Evolutionary conservation across 1,140 invertebrate species (phyloP).

Genomic region (Mycetomoellerius zeteki): DNA sequence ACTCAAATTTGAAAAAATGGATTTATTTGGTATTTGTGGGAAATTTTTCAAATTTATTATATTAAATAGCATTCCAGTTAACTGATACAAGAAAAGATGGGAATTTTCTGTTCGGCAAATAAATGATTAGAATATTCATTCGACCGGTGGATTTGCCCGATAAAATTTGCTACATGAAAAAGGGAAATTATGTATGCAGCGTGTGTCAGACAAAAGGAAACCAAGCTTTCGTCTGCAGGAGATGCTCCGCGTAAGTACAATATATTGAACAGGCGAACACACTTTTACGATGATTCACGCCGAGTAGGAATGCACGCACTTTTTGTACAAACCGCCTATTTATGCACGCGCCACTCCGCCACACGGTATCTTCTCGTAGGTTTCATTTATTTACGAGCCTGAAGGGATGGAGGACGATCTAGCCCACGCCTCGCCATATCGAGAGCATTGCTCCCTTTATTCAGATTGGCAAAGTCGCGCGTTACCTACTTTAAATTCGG

Average conservation of each 20-base stretch:
- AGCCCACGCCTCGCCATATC: conserved; percentile 74
- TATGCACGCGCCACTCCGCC: conserved; percentile 54
- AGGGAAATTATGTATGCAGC: conserved; percentile 33
- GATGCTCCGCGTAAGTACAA: conserved; percentile 39
- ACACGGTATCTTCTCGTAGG: conserved; percentile 69
- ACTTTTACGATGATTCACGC: conserved; percentile 69
- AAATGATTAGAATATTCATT: not conserved
- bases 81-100: not conserved
- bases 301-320: conserved; percentile 24
- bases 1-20: no score
- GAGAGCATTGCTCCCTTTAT: conserved; percentile 57
- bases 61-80: not conserved
- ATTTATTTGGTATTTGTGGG: no score
- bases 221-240: conserved; percentile 32
- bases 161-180: conserved; percentile 1
- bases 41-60: no score
- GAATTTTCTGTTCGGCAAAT: conserved; percentile 2
- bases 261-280: conserved; percentile 46
- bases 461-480: conserved; percentile 54
- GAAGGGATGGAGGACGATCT: conserved; percentile 27
- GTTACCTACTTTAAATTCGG: conserved; percentile 60
- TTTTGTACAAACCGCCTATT: conserved; percentile 57
- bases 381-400: conserved; percentile 76
- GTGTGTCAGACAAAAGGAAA: conserved; percentile 29
- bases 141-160: not conserved